Evolutionary conservation across 2,797 vertebrate genomes (phyloP).

Genomic region (Austrolebias charrua): DNA sequence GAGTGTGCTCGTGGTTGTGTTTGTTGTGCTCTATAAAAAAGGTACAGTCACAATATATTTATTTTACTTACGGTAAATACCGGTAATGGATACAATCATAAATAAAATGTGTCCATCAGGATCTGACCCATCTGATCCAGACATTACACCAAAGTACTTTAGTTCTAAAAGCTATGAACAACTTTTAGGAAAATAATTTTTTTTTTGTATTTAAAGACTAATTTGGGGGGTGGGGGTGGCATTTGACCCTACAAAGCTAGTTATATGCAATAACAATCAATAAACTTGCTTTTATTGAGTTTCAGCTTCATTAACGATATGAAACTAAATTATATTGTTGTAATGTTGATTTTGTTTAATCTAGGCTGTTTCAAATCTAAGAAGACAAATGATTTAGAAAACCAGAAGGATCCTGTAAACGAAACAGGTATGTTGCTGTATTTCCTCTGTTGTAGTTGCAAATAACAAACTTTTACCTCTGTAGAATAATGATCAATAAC

Average conservation of each 20-base stretch:
- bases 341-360: neutral
- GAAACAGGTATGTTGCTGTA: neutral
- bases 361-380: slow-evolving; percentile 10
- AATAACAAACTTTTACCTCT: too few relatives aligned
- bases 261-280: too few relatives aligned
- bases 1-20: accelerated
- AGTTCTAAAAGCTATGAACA: neutral
- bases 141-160: neutral
- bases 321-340: neutral
- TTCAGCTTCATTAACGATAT: neutral
- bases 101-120: too few relatives aligned
- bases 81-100: neutral
- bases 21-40: neutral
- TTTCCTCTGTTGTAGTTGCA: too few relatives aligned
- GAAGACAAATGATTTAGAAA: neutral
- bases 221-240: too few relatives aligned
- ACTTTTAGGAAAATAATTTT: neutral
- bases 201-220: neutral
- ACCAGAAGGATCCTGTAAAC: accelerated
- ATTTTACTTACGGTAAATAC: neutral
- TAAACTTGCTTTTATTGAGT: neutral
- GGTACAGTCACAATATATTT: slow-evolving; percentile 31
- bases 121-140: neutral
- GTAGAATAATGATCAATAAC: too few relatives aligned
- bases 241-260: too few relatives aligned